A percentile compares a stretch with the other conserved stretches of the same genome.
These are phyloP conservation scores for Athalia circularis DNA, from an alignment of 2,888 invertebrate species.

Conservation along the genomic window DNA sequence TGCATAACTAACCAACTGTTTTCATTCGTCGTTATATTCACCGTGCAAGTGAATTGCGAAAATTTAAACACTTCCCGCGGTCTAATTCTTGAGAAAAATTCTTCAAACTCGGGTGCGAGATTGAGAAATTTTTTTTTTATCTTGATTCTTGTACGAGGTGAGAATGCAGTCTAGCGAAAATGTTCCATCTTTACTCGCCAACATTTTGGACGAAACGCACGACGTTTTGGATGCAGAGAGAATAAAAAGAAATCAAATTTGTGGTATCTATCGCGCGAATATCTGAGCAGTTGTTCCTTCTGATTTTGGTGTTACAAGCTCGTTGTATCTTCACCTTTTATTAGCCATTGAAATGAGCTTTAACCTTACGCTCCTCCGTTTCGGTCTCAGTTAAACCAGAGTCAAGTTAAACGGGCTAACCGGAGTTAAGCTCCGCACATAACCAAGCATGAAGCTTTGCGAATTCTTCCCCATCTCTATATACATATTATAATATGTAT, in stretches of 20 bases:
- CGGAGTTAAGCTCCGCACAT: neutral
- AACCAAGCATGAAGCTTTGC: neutral
- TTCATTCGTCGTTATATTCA: too few species aligned
- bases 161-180: too few species aligned
- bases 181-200: too few species aligned
- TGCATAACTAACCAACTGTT: too few species aligned
- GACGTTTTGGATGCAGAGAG: neutral
- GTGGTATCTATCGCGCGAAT: neutral
- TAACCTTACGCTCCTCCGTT: neutral
- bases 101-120: neutral
- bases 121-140: too few species aligned
- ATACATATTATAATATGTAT: neutral
- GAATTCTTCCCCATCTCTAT: neutral
- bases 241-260: slow-evolving; percentile 35
- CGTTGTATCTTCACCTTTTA: slow-evolving; percentile 28
- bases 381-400: neutral
- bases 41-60: too few species aligned
- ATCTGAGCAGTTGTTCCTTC: slow-evolving; percentile 23
- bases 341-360: slow-evolving; percentile 1
- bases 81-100: neutral
- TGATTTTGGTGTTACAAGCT: slow-evolving; percentile 30
- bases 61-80: neutral
- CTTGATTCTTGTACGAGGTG: too few species aligned
- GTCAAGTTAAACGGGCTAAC: neutral
- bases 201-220: neutral